phyloP scores from a whole-genome alignment of 2,113 vertebrate genomes.

The Ailuropoda melanoleuca region DNA sequence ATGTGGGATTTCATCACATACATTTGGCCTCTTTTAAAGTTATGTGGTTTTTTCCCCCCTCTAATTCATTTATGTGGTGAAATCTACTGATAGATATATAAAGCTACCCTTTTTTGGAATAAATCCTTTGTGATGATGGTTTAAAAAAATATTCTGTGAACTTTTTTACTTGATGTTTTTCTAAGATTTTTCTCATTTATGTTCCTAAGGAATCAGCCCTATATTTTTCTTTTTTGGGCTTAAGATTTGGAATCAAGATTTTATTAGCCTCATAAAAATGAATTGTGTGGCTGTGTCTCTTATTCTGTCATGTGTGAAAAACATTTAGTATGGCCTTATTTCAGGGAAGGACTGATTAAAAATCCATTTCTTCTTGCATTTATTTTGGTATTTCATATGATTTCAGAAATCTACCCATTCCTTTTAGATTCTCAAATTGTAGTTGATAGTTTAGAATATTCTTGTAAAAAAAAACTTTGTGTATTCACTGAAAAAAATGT shows the following conservation, averaged over 20 bases:
- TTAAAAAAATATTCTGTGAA: background rate
- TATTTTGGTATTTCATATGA: background rate
- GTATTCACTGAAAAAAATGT: background rate
- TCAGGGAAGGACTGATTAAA: conserved; percentile 13
- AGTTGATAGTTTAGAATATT: background rate
- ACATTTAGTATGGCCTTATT: background rate
- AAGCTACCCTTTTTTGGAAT: background rate
- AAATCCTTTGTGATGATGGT: background rate
- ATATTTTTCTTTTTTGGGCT: background rate
- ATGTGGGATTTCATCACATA: background rate
- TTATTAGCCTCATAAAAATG: background rate
- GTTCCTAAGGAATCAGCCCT: background rate
- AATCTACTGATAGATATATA: background rate
- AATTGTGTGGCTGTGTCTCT: background rate
- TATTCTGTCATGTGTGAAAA: background rate
- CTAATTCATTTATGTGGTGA: background rate
- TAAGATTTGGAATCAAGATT: background rate
- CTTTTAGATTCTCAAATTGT: background rate
- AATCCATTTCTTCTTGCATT: background rate
- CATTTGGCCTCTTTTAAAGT: background rate
- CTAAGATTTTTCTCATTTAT: conserved; percentile 25
- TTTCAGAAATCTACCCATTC: background rate
- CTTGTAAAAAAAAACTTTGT: background rate
- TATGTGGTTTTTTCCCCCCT: background rate
- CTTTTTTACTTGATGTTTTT: background rate